A percentile compares a stretch with the other conserved stretches of the same genome.
These are phyloP conservation scores for Brachymystax lenok DNA, from an alignment of 2,797 vertebrate species.

Conservation along the genomic window DNA sequence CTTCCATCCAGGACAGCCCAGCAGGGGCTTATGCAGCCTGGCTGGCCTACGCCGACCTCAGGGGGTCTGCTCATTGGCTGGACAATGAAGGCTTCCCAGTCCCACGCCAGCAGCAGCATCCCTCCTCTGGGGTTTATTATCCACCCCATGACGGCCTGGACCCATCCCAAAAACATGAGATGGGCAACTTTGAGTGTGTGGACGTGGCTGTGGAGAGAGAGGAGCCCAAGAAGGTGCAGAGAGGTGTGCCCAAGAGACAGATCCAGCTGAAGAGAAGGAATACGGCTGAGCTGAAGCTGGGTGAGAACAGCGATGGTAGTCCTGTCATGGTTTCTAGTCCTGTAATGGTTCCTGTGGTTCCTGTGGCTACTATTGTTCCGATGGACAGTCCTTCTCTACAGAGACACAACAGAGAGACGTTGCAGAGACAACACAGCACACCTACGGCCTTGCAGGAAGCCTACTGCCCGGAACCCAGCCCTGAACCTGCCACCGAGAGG, in stretches of 20 bases:
- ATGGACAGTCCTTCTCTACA: conserved; percentile 56
- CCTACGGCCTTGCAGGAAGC: conserved; percentile 65
- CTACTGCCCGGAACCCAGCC: conserved; percentile 34
- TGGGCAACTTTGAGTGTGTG: conserved; percentile 85
- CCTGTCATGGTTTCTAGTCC: conserved; percentile 48
- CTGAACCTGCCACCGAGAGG: conserved; percentile 29
- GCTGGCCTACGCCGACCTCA: conserved; percentile 76
- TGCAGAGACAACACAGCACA: conserved; percentile 75
- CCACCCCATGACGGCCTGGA: conserved; percentile 58
- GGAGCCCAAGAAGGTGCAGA: conserved; percentile 75
- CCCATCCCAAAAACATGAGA: conserved; percentile 69
- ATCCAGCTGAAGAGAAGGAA: conserved; percentile 88
- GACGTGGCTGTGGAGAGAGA: conserved; percentile 87
- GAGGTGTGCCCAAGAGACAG: conserved; percentile 93
- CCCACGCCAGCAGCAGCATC: conserved; percentile 67
- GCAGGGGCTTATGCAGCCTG: conserved; percentile 70
- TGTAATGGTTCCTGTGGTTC: not conserved
- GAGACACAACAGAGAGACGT: conserved; percentile 60
- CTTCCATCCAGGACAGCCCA: conserved; percentile 81
- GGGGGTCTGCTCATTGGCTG: conserved; percentile 64
- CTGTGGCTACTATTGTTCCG: conserved; percentile 60
- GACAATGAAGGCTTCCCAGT: conserved; percentile 66
- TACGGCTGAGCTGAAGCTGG: conserved; percentile 70
- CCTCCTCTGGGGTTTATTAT: conserved; percentile 30
- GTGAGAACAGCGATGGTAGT: conserved; percentile 77